These are phyloP conservation scores for Hylaeus volcanicus DNA, from an alignment of 1,140 invertebrate species.

Conservation along the genomic window DNA sequence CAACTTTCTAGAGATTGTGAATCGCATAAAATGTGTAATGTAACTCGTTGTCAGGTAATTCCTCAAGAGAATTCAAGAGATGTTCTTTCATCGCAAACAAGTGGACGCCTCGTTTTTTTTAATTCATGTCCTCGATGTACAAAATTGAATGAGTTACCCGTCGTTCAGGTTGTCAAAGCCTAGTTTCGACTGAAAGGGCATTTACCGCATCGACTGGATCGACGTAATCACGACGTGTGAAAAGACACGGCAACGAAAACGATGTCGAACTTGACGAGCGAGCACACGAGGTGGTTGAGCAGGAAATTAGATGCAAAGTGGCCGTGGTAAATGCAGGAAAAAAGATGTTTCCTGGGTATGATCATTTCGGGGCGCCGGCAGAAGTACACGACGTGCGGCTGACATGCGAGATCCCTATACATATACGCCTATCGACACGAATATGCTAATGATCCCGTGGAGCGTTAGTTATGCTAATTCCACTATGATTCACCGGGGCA, in stretches of 20 bases:
- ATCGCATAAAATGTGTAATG: too few species aligned
- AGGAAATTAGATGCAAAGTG: conserved; percentile 42
- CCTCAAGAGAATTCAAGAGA: too few species aligned
- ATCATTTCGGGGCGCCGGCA: conserved; percentile 42
- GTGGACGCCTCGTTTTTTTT: too few species aligned
- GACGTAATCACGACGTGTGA: neutral
- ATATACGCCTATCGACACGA: conserved; percentile 66
- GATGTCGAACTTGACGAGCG: neutral
- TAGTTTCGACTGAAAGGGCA: too few species aligned
- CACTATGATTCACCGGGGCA: conserved; percentile 75
- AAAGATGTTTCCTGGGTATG: conserved; percentile 44
- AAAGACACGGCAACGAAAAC: neutral
- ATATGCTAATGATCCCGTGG: conserved; percentile 74
- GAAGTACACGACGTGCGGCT: conserved; percentile 47
- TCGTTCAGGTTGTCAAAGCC: too few species aligned
- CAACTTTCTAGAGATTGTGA: too few species aligned
- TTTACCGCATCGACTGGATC: too few species aligned
- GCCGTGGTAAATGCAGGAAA: conserved; percentile 37
- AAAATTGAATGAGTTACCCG: too few species aligned
- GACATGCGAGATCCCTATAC: conserved; percentile 62
- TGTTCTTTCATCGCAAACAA: too few species aligned
- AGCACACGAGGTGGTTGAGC: neutral
- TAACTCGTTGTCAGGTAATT: too few species aligned
- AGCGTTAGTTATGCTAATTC: conserved; percentile 77
- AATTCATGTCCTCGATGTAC: too few species aligned